Evolutionary conservation across 2,113 vertebrate species (phyloP).

Genomic region (Xenopus borealis): DNA sequence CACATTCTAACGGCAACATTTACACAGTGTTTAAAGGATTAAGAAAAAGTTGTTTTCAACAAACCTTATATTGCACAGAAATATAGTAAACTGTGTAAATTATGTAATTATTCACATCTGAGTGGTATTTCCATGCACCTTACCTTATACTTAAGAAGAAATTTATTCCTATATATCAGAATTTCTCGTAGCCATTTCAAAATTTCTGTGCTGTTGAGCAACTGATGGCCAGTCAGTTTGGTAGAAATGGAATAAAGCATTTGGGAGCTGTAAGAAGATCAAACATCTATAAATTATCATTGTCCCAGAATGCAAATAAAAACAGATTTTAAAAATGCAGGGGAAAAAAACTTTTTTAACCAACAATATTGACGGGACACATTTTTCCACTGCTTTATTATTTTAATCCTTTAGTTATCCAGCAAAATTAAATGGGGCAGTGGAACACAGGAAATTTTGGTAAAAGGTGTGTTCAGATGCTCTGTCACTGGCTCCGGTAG

Average conservation of each 20-base stretch:
- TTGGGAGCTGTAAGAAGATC: slow-evolving; percentile 80
- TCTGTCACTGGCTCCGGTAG: too few species aligned
- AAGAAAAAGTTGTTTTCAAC: too few species aligned
- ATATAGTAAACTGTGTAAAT: too few species aligned
- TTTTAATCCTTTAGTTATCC: too few species aligned
- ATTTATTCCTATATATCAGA: slow-evolving; percentile 97
- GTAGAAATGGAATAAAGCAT: slow-evolving; percentile 94
- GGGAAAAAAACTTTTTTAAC: neutral
- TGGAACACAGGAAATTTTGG: too few species aligned
- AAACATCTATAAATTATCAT: slow-evolving; percentile 23
- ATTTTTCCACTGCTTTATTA: too few species aligned
- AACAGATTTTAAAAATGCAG: neutral
- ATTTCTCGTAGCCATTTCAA: slow-evolving; percentile 97
- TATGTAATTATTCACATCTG: too few species aligned
- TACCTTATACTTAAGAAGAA: slow-evolving; percentile 95
- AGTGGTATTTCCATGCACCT: slow-evolving; percentile 7
- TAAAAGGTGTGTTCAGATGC: too few species aligned
- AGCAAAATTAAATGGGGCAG: too few species aligned
- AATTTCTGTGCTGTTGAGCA: slow-evolving; percentile 94
- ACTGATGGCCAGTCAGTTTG: slow-evolving; percentile 88
- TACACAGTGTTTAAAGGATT: too few species aligned
- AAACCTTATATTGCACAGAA: too few species aligned
- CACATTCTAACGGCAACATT: too few species aligned
- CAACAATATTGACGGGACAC: neutral
- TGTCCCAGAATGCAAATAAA: neutral